phyloP scores from a whole-genome alignment of 2,113 vertebrate species.

The Thryonomys swinderianus region DNA sequence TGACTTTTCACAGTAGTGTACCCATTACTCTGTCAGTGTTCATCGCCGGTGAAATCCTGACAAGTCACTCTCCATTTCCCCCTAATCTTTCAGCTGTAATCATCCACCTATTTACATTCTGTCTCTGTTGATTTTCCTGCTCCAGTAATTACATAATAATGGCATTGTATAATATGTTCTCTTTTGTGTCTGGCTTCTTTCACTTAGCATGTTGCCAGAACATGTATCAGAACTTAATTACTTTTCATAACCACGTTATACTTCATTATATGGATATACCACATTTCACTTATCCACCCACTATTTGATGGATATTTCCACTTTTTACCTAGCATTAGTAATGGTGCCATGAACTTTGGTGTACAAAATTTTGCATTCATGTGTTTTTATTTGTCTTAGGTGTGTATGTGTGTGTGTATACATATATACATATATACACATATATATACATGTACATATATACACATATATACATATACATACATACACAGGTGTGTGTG shows the following conservation, averaged over 20 bases:
- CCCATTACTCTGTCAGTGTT: background rate
- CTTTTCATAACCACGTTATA: conserved; percentile 32
- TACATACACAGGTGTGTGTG: too few relatives aligned
- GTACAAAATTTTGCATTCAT: background rate
- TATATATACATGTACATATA: too few relatives aligned
- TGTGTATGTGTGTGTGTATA: too few relatives aligned
- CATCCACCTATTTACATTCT: background rate
- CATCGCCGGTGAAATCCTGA: background rate
- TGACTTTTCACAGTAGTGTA: background rate
- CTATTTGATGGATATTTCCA: background rate
- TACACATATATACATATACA: too few relatives aligned
- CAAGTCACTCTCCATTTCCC: background rate
- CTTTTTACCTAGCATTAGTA: conserved; percentile 25
- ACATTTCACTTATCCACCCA: conserved; percentile 20
- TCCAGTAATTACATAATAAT: background rate
- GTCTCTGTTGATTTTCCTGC: background rate
- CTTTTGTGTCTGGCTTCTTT: conserved; percentile 7
- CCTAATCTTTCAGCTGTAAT: background rate
- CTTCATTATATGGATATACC: background rate
- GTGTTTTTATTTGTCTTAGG: background rate
- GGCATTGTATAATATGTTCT: background rate
- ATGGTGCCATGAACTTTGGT: background rate
- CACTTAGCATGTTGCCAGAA: conserved; percentile 38
- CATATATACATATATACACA: too few relatives aligned
- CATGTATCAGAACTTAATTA: background rate